Conservation (phyloP, 2,113 vertebrate genomes). For the rat (Rattus norvegicus) region GRCr8 NC_086021.1:41844501-41845000, state of each 20-base stretch:
- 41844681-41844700: neutral
- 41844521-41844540: neutral
- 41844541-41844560: neutral
- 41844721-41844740: neutral
- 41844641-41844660: neutral
- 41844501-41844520: no score
- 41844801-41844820: neutral
- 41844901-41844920: neutral
- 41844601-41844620: neutral
- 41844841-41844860: neutral
- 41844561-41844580: neutral
- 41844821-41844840: no score
- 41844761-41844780: neutral
- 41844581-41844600: neutral
- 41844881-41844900: neutral
- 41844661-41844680: neutral
- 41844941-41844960: neutral
- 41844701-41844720: neutral
- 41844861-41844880: neutral
- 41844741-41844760: conserved; percentile 49
- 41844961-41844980: neutral
- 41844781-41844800: neutral
- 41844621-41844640: neutral
- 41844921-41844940: neutral
- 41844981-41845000: no score